Conservation (phyloP, 2,797 vertebrate species). For the Luscinia megarhynchos region DNA sequence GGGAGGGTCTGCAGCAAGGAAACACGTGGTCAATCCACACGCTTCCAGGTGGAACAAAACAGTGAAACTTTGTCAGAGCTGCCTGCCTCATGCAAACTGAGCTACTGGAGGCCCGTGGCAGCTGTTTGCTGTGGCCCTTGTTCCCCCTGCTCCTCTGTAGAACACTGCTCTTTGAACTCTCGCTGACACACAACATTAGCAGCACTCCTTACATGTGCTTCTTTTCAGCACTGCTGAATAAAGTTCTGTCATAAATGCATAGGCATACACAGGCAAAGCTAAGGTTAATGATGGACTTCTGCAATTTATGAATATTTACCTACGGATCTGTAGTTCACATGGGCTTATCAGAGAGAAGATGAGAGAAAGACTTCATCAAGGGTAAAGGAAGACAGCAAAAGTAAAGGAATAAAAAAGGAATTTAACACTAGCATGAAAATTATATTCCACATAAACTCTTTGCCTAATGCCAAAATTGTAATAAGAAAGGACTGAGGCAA, state of each 20-base stretch:
- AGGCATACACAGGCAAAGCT: slow-evolving; percentile 4
- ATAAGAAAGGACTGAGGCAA: not conserved
- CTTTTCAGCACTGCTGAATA: not conserved
- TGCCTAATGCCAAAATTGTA: not conserved
- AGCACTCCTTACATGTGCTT: not conserved
- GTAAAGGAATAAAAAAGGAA: not conserved
- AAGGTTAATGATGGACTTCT: slow-evolving; percentile 41
- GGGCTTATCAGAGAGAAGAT: not conserved
- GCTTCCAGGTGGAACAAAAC: not conserved
- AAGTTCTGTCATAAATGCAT: slow-evolving; percentile 38
- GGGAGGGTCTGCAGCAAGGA: slow-evolving; percentile 87
- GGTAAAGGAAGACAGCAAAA: slow-evolving; percentile 9
- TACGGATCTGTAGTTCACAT: not conserved
- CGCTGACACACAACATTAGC: not conserved
- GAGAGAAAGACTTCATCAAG: slow-evolving; percentile 1
- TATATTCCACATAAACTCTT: not conserved
- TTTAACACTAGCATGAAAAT: not conserved
- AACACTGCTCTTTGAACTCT: not conserved
- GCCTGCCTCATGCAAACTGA: not conserved
- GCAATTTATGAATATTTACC: slow-evolving; percentile 47
- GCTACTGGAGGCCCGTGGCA: accelerated
- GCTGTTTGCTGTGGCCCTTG: not conserved
- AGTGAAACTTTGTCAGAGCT: not conserved
- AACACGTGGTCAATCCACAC: not conserved
- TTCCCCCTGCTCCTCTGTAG: not conserved